Percentiles rank a stretch among this genome's conserved stretches.
Conservation (phyloP, 2,113 vertebrate species). For the Galemys pyrenaicus region DNA sequence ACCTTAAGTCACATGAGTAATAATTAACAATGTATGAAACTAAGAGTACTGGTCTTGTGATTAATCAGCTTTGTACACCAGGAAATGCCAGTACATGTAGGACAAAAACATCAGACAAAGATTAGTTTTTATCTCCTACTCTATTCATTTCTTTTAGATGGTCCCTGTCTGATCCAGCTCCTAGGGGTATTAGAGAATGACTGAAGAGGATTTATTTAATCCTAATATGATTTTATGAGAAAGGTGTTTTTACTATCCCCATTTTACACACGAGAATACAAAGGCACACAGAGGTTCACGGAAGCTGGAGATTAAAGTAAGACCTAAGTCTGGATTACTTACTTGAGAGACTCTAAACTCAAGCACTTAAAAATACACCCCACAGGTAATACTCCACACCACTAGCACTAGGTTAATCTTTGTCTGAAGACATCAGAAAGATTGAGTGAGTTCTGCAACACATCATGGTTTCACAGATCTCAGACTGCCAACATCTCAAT, state of each 20-base stretch:
- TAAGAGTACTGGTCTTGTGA: conserved; percentile 35
- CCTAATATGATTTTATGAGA: not conserved
- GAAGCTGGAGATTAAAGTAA: not conserved
- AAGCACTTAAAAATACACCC: not conserved
- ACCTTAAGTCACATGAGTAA: conserved; percentile 21
- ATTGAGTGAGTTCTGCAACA: not conserved
- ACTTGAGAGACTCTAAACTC: not conserved
- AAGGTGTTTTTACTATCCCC: not conserved
- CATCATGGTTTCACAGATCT: not conserved
- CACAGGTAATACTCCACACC: not conserved
- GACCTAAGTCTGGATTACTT: not conserved
- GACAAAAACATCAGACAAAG: conserved; percentile 46
- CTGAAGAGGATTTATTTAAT: not conserved
- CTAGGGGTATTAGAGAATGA: not conserved
- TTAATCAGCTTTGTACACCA: conserved; percentile 51
- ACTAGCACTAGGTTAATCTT: not conserved
- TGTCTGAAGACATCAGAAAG: not conserved
- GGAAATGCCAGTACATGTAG: conserved; percentile 35
- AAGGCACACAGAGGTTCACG: not conserved
- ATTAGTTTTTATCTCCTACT: conserved; percentile 52
- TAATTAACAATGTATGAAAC: conserved; percentile 35
- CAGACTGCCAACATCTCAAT: not conserved
- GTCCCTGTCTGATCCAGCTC: not conserved
- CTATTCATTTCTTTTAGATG: conserved; percentile 30
- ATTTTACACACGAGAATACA: conserved; percentile 39